Evolutionary conservation across 2,888 invertebrate species (phyloP).

Genomic region (Sarcophaga caerulescens): DNA sequence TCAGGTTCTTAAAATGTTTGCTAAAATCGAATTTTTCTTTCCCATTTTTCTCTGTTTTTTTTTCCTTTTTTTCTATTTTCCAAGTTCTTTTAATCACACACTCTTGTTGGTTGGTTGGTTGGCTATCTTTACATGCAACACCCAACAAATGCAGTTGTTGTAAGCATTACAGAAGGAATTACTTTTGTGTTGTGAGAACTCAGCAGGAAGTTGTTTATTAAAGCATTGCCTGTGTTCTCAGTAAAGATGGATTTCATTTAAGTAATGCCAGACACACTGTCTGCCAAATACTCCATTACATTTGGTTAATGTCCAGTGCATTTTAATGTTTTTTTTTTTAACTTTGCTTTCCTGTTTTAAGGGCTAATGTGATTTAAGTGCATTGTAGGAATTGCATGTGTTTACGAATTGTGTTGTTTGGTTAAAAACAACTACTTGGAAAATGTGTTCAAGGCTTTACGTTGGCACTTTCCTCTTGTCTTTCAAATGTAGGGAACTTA

Average conservation of each 20-base stretch:
- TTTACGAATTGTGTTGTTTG: too few relatives aligned
- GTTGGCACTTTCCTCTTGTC: too few relatives aligned
- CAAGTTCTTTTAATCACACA: neutral
- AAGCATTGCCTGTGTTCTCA: neutral
- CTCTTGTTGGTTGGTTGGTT: neutral
- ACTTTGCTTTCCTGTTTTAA: slow-evolving; percentile 5
- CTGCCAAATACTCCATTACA: neutral
- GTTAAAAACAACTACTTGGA: too few relatives aligned
- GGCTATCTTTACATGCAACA: slow-evolving; percentile 36
- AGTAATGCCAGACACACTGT: neutral
- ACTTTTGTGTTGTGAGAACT: slow-evolving; percentile 41
- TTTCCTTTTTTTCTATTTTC: slow-evolving; percentile 3
- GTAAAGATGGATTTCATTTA: slow-evolving; percentile 27
- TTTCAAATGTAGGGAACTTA: too few relatives aligned
- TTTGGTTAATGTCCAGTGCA: slow-evolving; percentile 23
- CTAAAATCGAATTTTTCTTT: neutral
- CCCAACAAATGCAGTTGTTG: slow-evolving; percentile 61
- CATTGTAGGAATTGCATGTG: too few relatives aligned
- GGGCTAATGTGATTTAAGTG: neutral
- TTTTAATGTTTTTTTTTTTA: neutral
- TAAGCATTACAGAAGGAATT: slow-evolving; percentile 47
- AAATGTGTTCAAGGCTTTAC: too few relatives aligned
- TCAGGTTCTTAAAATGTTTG: slow-evolving; percentile 30
- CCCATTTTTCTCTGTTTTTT: neutral
- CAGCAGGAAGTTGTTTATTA: slow-evolving; percentile 31